Evolutionary conservation across 2,888 invertebrate species (phyloP).

Genomic region (Cyclophora albipunctata): DNA sequence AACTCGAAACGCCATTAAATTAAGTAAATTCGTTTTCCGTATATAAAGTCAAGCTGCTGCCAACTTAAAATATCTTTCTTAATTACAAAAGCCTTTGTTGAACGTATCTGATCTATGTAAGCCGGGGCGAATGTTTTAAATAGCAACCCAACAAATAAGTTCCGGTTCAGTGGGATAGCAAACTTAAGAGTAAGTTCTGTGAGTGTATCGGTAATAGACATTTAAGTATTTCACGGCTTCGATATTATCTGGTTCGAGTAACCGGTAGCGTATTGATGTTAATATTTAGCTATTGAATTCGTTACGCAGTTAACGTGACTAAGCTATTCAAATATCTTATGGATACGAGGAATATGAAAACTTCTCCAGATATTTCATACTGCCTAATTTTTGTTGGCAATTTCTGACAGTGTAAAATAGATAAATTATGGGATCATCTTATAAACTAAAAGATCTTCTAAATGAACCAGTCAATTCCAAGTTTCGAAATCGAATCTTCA

Average conservation of each 20-base stretch:
- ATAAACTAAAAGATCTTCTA: no score
- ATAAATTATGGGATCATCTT: no score
- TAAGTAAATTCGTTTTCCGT: constrained; percentile 70
- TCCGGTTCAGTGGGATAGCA: constrained; percentile 65
- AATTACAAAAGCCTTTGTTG: constrained; percentile 76
- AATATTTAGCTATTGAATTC: no score
- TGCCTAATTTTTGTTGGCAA: no score
- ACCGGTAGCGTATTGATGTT: no score
- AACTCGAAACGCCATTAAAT: constrained; percentile 63
- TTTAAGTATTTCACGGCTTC: not conserved
- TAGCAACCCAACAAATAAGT: constrained; percentile 71
- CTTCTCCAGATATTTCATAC: no score
- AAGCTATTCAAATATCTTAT: no score
- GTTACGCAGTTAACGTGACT: no score
- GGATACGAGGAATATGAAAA: no score
- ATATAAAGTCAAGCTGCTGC: constrained; percentile 71
- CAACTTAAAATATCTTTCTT: constrained; percentile 74
- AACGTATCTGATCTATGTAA: constrained; percentile 76
- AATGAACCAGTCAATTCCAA: not conserved
- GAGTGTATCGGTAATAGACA: not conserved
- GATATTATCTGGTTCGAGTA: no score
- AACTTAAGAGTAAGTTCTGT: constrained; percentile 51
- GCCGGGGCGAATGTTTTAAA: constrained; percentile 73
- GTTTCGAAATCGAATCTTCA: constrained; percentile 23
- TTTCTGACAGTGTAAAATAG: no score